These are phyloP conservation scores for Cyaniris semiargus DNA, from an alignment of 2,888 invertebrate genomes.

Conservation along the genomic window DNA sequence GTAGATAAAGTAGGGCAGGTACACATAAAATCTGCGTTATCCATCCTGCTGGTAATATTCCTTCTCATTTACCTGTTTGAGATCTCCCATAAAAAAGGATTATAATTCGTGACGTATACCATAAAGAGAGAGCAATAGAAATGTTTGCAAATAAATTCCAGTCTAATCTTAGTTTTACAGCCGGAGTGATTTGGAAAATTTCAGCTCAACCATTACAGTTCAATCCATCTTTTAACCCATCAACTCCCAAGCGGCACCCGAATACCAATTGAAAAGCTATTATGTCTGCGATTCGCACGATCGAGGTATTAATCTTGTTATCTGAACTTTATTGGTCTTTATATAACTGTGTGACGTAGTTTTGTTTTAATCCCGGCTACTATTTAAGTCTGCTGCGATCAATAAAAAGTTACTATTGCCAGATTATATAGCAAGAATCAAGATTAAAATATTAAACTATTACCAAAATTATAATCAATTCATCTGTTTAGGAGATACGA, in stretches of 20 bases:
- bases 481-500: too few species aligned
- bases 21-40: neutral
- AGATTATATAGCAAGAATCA: too few species aligned
- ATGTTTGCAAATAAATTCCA: neutral
- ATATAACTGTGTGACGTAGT: neutral
- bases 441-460: too few species aligned
- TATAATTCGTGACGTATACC: neutral
- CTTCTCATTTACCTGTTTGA: neutral
- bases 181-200: neutral
- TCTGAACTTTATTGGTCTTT: neutral
- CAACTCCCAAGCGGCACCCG: too few species aligned
- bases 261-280: too few species aligned
- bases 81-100: neutral
- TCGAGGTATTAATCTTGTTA: constrained; percentile 3
- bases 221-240: constrained; percentile 3
- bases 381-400: neutral
- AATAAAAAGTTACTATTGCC: neutral
- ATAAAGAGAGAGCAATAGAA: neutral
- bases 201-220: neutral
- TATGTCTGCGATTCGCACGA: too few species aligned
- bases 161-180: neutral
- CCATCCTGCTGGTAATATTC: neutral
- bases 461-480: too few species aligned
- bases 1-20: neutral
- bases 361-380: neutral